Evolutionary conservation across 2,888 invertebrate genomes (phyloP), one percentile per base, ranked within the genome.

Genomic region (Lagria hirta): DNA sequence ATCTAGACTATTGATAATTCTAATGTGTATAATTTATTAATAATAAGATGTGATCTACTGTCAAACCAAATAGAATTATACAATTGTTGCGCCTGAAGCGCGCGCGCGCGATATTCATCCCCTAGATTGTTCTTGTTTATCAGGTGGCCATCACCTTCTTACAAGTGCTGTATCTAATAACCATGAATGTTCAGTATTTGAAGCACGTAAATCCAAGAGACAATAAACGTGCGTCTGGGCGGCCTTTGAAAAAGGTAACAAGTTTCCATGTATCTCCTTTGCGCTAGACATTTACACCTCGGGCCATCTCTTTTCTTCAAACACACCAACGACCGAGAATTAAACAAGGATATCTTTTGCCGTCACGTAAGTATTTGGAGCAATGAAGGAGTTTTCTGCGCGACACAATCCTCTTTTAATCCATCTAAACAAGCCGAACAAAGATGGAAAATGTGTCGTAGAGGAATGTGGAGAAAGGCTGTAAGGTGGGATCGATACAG

Each of bases 131-230:
- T n/a, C n/a, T 38, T 38, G 27, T 17, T 28, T 12, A 11, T 12
- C 38, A 22, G 20, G 28, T 38, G 18, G 22, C 14, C 14, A 15
- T 38, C 27, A n/a, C n/a, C 38, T 45, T 34, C 17, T 7, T 28
- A n/a, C 42, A 21, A 42, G 28, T 29, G 28, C 29, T 45, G 40
- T 58, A 53, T 51, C 54, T 55, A 57, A 56, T 57, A 55, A 55
- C 54, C 51, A 43, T 49, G 54, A 49, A 52, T 53, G 57, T 51
- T 60, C 48, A 43, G 56, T 55, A 64, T 64, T 61, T 60, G 49
- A 57, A 56, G 57, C 64, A 64, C 64, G 62, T 64, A 62, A 61
- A 62, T 58, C 58, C 52, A 54, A 60, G 58, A 64, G 62, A 64
- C 64, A 64, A 64, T 61, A 51, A 60, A 62, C 54, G 63, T 54